Evolutionary conservation across 2,888 invertebrate species (phyloP).

Genomic region (Galerucella calmariensis): DNA sequence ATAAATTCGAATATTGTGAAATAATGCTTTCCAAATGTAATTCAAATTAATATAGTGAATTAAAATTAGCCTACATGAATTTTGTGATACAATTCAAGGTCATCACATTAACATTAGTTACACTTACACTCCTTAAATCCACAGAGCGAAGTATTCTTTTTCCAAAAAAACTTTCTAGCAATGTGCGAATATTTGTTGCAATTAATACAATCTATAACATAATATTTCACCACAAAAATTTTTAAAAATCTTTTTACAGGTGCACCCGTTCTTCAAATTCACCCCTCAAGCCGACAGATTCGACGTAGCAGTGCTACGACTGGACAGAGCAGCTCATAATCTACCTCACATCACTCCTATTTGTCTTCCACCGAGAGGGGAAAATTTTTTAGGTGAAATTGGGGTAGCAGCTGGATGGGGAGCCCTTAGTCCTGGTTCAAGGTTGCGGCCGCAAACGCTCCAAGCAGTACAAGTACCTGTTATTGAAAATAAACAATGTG

Average conservation of each 20-base stretch:
- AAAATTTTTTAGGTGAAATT: constrained; percentile 89
- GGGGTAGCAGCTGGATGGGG: constrained; percentile 97
- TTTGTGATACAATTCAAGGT: no score
- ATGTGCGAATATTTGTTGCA: no score
- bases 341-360: constrained; percentile 93
- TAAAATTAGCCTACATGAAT: no score
- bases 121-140: no score
- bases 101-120: no score
- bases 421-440: constrained; percentile 84
- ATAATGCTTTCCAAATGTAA: no score
- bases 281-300: constrained; percentile 93
- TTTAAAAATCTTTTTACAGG: constrained; percentile 66
- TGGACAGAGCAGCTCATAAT: constrained; percentile 90
- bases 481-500: constrained; percentile 85
- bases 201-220: not conserved
- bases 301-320: constrained; percentile 88
- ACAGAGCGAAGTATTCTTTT: no score
- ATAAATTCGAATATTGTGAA: no score
- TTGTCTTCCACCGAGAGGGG: constrained; percentile 89
- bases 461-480: constrained; percentile 94
- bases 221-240: not conserved
- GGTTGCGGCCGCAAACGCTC: constrained; percentile 87
- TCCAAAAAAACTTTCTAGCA: no score
- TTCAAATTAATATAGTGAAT: no score
- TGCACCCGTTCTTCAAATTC: constrained; percentile 92